Conservation (phyloP, 2,888 invertebrate genomes). For the Odiellus spinosus region DNA sequence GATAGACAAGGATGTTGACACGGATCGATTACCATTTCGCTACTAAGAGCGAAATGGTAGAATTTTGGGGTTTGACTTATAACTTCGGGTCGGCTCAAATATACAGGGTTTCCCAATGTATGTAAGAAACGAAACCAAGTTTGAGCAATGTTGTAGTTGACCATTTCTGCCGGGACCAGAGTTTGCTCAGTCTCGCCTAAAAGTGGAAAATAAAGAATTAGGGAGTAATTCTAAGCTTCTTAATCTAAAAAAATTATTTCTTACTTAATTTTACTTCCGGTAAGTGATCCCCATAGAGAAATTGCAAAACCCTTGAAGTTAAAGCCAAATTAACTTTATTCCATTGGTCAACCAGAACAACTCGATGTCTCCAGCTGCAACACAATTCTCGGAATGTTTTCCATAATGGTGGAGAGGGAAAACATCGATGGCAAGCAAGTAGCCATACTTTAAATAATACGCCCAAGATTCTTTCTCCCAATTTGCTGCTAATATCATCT, state of each 20-base stretch:
- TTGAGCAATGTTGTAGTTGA: constrained; percentile 70
- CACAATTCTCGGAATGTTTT: constrained; percentile 54
- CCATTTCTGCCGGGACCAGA: constrained; percentile 67
- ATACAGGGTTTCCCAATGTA: constrained; percentile 85
- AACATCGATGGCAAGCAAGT: constrained; percentile 57
- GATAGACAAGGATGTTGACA: constrained; percentile 77
- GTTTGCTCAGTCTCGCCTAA: constrained; percentile 69
- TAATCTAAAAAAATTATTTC: constrained; percentile 6
- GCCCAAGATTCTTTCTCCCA: constrained; percentile 81
- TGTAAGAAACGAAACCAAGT: constrained; percentile 91
- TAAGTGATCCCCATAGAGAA: constrained; percentile 58
- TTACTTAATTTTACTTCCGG: constrained; percentile 29
- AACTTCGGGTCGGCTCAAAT: constrained; percentile 67
- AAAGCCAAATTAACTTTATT: constrained; percentile 68
- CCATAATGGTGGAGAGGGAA: constrained; percentile 90
- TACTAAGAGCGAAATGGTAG: constrained; percentile 61
- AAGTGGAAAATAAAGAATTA: constrained; percentile 14
- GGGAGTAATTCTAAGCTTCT: constrained; percentile 1
- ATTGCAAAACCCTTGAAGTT: constrained; percentile 54
- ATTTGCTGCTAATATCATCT: constrained; percentile 87
- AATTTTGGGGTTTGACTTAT: constrained; percentile 56
- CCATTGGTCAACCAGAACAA: constrained; percentile 72
- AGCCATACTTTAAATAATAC: constrained; percentile 83
- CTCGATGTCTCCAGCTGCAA: constrained; percentile 81
- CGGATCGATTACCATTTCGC: constrained; percentile 61